Base-by-base conservation (phyloP, 2,113 vertebrate species). In the Pomatostomus ruficeps region DNA sequence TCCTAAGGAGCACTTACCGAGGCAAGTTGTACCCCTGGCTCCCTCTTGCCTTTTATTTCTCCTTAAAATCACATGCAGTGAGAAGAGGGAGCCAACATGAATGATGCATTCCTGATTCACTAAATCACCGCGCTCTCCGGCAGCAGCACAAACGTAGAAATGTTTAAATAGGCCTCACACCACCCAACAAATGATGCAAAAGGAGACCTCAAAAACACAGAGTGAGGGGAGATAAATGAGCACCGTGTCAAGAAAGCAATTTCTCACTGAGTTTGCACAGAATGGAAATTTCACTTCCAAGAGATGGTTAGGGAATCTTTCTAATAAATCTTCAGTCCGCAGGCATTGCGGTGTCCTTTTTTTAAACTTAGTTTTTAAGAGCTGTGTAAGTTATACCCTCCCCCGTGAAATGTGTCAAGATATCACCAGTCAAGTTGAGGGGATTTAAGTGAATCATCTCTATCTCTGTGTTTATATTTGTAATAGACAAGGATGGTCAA, bases 211-310 rank as follows among this genome's bases (percentile, higher is more conserved):
- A 89, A 94, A 94, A 95, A 89, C 84, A 86, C 52, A 24, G 28
- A 68, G 36, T 75, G 62, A 95, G 74, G 42, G 36, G 89, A 97
- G 77, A 96, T 92, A 92, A 92, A 95, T 94, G 77, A 88, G 42
- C 29, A 82, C 80, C 89, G 58, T 70, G 70, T 91, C 93, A 95
- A 87, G 84, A 93, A 96, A 46, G 81, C 77, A 95, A 91, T 95
- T 96, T 94, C 89, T 96, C 94, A 95, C 61, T 28, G 61, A 89
- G 84, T 87, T 95, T 95, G 87, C 59, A 79, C 54, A 85, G 89
- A 95, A 96, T 95, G 89, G 83, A 91, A 94, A 96, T 97, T 91
- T 93, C 75, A 86, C 83, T 93, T 96, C 83, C 88, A 91, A 74
- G 79, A 89, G 77, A 78, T 85, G 70, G 61, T 92, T 93, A 92